Evolutionary conservation across 2,113 vertebrate genomes (phyloP).

Genomic region (Upupa epops): DNA sequence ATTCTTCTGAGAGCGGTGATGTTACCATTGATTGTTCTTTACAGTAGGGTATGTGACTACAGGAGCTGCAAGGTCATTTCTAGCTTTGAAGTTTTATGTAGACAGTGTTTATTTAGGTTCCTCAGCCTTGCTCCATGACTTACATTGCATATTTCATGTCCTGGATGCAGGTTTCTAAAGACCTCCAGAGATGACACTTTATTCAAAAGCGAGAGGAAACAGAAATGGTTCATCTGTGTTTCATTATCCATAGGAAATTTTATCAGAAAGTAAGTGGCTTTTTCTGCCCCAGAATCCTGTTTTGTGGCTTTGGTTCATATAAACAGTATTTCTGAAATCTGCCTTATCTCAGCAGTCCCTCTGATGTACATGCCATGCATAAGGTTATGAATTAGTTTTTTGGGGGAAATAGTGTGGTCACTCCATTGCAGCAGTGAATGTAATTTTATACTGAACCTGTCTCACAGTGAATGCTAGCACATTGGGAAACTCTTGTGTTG

Average conservation of each 20-base stretch:
- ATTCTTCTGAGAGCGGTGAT: neutral
- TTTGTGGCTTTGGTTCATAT: neutral
- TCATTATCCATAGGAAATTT: neutral
- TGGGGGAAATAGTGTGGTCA: neutral
- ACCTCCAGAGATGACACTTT: neutral
- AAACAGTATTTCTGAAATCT: neutral
- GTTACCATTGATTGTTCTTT: neutral
- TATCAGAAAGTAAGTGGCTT: neutral
- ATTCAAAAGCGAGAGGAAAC: neutral
- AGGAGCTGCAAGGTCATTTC: neutral
- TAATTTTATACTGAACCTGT: neutral
- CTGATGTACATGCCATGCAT: neutral
- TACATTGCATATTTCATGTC: neutral
- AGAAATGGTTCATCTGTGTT: neutral
- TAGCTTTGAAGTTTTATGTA: neutral
- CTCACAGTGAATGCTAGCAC: fast-evolving
- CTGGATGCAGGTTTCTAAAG: neutral
- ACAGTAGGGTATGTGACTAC: neutral
- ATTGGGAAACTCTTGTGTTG: neutral
- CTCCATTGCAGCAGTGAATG: neutral
- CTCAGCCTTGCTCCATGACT: neutral
- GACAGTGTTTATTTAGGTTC: neutral
- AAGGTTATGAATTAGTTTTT: neutral
- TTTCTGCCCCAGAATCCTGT: neutral
- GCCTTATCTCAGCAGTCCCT: neutral